Conservation (phyloP, 2,113 vertebrate species). For the Lutjanus erythropterus region DNA sequence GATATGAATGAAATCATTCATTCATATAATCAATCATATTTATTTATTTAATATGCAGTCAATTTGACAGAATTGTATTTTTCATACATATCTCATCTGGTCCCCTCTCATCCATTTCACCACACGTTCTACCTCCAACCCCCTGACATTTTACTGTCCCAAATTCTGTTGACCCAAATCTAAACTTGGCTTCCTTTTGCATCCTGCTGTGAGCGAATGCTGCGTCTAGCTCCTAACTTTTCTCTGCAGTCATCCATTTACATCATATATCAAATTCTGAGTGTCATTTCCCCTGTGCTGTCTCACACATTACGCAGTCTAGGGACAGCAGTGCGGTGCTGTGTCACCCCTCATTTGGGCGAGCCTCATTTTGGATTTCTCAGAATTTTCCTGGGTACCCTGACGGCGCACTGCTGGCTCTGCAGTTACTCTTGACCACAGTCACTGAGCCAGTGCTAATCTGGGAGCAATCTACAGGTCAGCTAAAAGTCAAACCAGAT, state of each 20-base stretch:
- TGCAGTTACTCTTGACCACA: conserved; percentile 1
- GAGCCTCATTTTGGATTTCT: conserved; percentile 35
- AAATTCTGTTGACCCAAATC: conserved; percentile 35
- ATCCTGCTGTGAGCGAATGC: conserved; percentile 17
- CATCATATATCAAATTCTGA: conserved; percentile 24
- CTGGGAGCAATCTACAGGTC: conserved; percentile 22
- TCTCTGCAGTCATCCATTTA: conserved; percentile 23
- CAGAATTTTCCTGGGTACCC: not conserved
- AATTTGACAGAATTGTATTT: not conserved
- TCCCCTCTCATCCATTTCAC: not conserved
- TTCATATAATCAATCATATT: no score
- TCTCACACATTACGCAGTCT: not conserved
- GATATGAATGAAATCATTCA: no score
- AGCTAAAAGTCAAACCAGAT: conserved; percentile 21
- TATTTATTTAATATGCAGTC: not conserved
- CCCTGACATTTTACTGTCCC: conserved; percentile 36
- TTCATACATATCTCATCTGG: not conserved
- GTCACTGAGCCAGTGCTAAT: conserved; percentile 36
- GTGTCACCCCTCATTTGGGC: conserved; percentile 30
- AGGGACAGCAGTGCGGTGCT: not conserved
- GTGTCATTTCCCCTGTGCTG: conserved; percentile 3
- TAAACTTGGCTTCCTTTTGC: not conserved
- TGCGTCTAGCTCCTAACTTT: not conserved
- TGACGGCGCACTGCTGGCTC: conserved; percentile 13
- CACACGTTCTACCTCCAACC: conserved; percentile 1